Conservation (phyloP, 2,113 vertebrate genomes). For the Ploceus nigricollis region DNA sequence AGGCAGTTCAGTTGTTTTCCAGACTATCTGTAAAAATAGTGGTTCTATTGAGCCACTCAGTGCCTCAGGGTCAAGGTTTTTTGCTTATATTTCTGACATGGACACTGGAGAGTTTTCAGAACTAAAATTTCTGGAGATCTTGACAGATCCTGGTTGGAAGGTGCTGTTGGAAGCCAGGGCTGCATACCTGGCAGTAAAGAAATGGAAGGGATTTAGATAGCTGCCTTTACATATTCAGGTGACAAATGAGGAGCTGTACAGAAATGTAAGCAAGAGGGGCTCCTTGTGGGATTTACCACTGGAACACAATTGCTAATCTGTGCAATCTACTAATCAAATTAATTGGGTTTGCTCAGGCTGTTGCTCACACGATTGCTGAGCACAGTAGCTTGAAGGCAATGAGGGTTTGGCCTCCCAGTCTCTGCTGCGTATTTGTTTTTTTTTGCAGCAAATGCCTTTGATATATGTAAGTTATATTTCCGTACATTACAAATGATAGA, state of each 20-base stretch:
- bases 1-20: neutral
- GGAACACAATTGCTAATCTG: conserved; percentile 45
- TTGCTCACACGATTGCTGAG: conserved; percentile 4
- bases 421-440: conserved; percentile 36
- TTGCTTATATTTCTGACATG: neutral
- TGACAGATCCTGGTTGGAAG: fast-evolving
- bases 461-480: conserved; percentile 63
- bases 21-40: neutral
- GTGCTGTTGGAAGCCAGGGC: neutral
- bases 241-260: neutral
- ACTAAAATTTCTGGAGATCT: neutral
- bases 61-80: neutral
- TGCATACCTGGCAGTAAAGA: neutral
- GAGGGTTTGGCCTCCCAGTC: conserved; percentile 28
- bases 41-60: neutral
- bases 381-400: conserved; percentile 41
- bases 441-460: conserved; percentile 54
- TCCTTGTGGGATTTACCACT: conserved; percentile 1
- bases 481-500: conserved; percentile 58
- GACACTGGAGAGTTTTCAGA: neutral
- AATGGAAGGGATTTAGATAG: neutral
- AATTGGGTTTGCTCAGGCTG: conserved; percentile 59
- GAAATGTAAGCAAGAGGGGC: neutral
- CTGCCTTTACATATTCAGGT: neutral
- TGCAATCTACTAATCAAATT: conserved; percentile 46